Evolutionary conservation across 1,140 invertebrate genomes (phyloP).

Genomic region (Eulimnadia texana): DNA sequence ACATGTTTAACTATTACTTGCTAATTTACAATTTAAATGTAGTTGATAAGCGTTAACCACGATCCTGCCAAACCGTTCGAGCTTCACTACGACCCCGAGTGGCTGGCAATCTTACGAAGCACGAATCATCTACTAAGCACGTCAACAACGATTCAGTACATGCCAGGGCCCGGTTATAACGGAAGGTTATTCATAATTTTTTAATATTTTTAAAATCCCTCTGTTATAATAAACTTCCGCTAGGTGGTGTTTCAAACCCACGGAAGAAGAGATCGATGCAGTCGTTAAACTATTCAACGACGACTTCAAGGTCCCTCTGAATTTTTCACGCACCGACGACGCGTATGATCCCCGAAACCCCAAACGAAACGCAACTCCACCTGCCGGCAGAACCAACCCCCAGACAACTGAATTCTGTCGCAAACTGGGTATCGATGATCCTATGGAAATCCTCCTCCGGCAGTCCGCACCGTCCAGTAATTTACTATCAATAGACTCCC

Average conservation of each 20-base stretch:
- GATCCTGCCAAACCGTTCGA: constrained; percentile 32
- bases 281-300: constrained; percentile 48
- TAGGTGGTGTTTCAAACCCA: constrained; percentile 60
- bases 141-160: constrained; percentile 48
- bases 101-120: constrained; percentile 69
- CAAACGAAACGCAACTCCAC: constrained; percentile 20
- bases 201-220: constrained; percentile 11
- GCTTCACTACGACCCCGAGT: constrained; percentile 80
- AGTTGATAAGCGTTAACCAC: constrained; percentile 32
- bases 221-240: constrained; percentile 16
- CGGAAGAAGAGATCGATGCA: constrained; percentile 49
- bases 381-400: constrained; percentile 47
- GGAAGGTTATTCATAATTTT: constrained; percentile 34
- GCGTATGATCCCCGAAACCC: constrained; percentile 35
- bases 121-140: constrained; percentile 79
- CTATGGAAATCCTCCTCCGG: constrained; percentile 30
- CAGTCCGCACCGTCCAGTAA: no score
- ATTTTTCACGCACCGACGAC: constrained; percentile 58
- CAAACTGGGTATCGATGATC: constrained; percentile 62
- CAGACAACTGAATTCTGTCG: constrained; percentile 70
- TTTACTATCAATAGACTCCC: no score
- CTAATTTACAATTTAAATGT: constrained; percentile 18
- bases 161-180: constrained; percentile 56
- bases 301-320: constrained; percentile 50
- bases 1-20: not conserved